phyloP scores from a whole-genome alignment of 2,888 invertebrate species.

The Mellilla xanthometata region DNA sequence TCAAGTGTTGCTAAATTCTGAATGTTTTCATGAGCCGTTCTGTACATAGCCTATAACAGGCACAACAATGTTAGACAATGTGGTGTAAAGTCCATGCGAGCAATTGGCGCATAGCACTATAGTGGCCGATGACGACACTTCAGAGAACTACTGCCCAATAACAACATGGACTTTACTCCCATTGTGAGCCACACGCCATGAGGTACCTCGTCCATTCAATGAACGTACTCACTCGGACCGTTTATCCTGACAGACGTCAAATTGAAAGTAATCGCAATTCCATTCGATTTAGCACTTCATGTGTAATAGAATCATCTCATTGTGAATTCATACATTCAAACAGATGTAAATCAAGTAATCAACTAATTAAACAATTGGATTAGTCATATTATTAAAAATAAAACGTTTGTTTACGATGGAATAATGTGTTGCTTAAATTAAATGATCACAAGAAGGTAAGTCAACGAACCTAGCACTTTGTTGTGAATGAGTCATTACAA shows the following conservation, averaged over 20 bases:
- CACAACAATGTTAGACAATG: constrained; percentile 48
- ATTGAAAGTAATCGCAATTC: constrained; percentile 20
- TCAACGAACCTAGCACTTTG: constrained; percentile 28
- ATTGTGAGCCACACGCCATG: constrained; percentile 20
- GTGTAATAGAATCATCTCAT: neutral
- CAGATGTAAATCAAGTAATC: too few relatives aligned
- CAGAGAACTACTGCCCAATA: constrained; percentile 38
- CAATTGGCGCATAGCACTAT: constrained; percentile 50
- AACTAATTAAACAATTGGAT: too few relatives aligned
- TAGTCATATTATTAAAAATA: neutral
- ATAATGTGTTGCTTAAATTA: constrained; percentile 7
- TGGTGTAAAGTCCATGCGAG: constrained; percentile 54
- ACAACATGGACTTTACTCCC: constrained; percentile 50
- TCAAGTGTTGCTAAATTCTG: too few relatives aligned
- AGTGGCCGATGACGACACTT: constrained; percentile 45
- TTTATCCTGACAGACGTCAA: constrained; percentile 7
- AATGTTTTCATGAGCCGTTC: constrained; percentile 8
- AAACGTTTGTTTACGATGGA: neutral
- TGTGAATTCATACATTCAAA: neutral
- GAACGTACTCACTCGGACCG: constrained; percentile 24
- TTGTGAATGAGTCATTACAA: constrained; percentile 17
- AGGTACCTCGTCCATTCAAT: constrained; percentile 21
- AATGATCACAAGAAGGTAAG: constrained; percentile 19
- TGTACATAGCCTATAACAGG: constrained; percentile 32
- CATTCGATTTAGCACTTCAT: constrained; percentile 14